Evolutionary conservation across 1,140 invertebrate species (phyloP).

Genomic region (Bombus haemorrhoidalis): DNA sequence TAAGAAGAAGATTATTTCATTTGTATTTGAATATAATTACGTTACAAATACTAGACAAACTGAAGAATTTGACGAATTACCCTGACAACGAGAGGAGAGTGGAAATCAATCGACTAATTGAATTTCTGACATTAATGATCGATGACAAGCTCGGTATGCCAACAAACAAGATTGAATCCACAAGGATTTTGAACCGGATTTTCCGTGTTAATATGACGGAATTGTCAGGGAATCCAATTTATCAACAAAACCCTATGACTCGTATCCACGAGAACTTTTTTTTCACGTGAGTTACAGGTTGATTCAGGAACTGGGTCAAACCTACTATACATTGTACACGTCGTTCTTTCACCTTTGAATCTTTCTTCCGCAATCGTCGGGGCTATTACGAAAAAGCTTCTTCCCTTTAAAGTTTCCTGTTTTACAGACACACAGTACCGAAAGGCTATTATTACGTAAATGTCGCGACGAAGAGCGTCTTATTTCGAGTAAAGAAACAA

Average conservation of each 20-base stretch:
- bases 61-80: not conserved
- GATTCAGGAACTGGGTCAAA: not conserved
- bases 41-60: not conserved
- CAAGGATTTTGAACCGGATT: not conserved
- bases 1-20: not conserved
- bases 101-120: not conserved
- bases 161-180: slow-evolving; percentile 1
- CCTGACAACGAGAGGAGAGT: not conserved
- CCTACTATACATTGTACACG: not conserved
- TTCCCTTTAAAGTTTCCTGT: no score
- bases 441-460: not conserved
- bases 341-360: not conserved
- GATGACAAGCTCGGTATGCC: not conserved
- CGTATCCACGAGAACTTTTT: not conserved
- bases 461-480: not conserved
- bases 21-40: not conserved
- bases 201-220: slow-evolving; percentile 6
- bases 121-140: slow-evolving; percentile 14
- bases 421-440: not conserved
- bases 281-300: not conserved
- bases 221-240: slow-evolving; percentile 24
- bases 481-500: not conserved
- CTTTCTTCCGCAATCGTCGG: not conserved
- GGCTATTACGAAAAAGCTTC: not conserved
- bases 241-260: not conserved